Base-by-base conservation (phyloP, 2,888 invertebrate species). In the Phyllotreta striolata region DNA sequence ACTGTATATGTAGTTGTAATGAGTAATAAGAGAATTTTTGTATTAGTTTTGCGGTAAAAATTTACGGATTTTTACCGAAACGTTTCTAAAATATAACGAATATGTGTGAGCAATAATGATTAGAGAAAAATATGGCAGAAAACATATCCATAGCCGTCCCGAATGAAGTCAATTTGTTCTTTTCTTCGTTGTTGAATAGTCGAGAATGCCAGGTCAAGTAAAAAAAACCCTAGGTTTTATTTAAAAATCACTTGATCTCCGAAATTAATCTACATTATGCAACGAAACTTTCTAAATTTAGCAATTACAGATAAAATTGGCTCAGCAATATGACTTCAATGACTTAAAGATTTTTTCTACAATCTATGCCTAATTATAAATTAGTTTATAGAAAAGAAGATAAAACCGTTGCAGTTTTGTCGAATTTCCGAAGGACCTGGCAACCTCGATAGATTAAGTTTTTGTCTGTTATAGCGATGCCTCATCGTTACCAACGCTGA, bases 131-230 rank as follows among this genome's bases (percentile, higher is more conserved):
- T 39, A 34, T 63, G 70, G 68, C 73, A 73, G 68, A 52, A 71
- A 71, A 69, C 73, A 72, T 72, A 73, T 73, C 71, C 58, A 64
- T 55, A 65, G 68, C 73, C 73, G 70, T 71, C 71, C 73, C 63
- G 9, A 57, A 52, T 56, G 61, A 55, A 13, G 71, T 71, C 68
- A 69, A 68, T 71, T 66, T 67, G 24, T 24, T 24, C 24, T 24
- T 24, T 24, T 24, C 24, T 24, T 24, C 57, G 10, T 24, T 40
- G 13, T 24, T 24, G 24, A 24, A 24, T 24, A 24, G 24, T 24
- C 24, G 24, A 24, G 24, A 24, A 24, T 24, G 24, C 24, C 24
- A 24, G 24, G 24, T 24, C 24, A 3, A 24, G 24, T 24, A 24
- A 24, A 24, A 24, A 24, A 24, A 4, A 24, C 35, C 44, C 24